phyloP scores from a whole-genome alignment of 1,140 invertebrate genomes.

The Hyposmocoma kahamanoa region DNA sequence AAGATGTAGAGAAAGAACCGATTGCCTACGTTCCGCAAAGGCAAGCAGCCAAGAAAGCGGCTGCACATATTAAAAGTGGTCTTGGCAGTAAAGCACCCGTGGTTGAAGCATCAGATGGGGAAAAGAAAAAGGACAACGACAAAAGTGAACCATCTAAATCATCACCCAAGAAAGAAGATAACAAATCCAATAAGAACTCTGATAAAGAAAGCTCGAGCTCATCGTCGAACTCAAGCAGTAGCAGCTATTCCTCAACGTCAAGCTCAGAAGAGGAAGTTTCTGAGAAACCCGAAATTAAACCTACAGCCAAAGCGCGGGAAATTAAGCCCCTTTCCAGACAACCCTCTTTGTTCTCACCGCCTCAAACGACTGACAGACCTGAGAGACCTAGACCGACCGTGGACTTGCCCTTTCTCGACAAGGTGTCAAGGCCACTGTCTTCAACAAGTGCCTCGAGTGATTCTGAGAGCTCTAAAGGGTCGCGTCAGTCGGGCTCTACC shows the following conservation, averaged over 20 bases:
- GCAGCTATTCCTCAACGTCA: constrained; percentile 67
- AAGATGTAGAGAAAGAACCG: constrained; percentile 78
- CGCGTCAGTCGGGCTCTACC: constrained; percentile 47
- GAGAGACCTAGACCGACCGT: constrained; percentile 64
- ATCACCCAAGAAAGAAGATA: constrained; percentile 64
- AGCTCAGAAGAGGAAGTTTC: constrained; percentile 62
- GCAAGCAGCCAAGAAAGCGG: constrained; percentile 92
- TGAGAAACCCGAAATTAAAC: constrained; percentile 52
- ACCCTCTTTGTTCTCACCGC: constrained; percentile 64
- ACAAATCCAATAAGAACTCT: constrained; percentile 39
- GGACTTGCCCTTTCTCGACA: constrained; percentile 78
- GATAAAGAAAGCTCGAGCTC: constrained; percentile 65
- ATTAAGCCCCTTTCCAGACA: constrained; percentile 51
- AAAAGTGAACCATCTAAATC: constrained; percentile 38
- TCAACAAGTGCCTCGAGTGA: constrained; percentile 73
- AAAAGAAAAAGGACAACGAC: constrained; percentile 63
- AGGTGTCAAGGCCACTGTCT: constrained; percentile 72
- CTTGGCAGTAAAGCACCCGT: constrained; percentile 76
- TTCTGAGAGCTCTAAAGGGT: constrained; percentile 63
- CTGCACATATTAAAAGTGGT: constrained; percentile 90
- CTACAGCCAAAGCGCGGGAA: constrained; percentile 54
- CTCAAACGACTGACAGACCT: constrained; percentile 3
- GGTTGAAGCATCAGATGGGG: constrained; percentile 64
- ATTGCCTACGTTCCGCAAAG: constrained; percentile 90
- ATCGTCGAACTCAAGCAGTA: constrained; percentile 63